Percentiles rank a stretch among this genome's conserved stretches.
Evolutionary conservation across 1,140 invertebrate genomes (phyloP).

Genomic region (Drosophila neocordata): DNA sequence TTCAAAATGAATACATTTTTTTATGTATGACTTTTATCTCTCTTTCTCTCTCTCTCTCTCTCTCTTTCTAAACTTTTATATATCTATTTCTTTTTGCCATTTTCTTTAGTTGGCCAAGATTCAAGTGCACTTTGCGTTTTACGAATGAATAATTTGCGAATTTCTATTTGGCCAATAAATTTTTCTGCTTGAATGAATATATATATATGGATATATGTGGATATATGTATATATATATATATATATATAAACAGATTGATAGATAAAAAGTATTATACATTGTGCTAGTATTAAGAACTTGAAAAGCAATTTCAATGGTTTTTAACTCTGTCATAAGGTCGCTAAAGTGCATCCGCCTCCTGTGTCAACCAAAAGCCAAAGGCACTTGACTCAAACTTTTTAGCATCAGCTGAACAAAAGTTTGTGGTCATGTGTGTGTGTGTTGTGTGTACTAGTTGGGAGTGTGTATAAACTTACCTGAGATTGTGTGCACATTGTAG

Average conservation of each 20-base stretch:
- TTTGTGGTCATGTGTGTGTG: constrained; percentile 10
- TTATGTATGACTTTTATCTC: constrained; percentile 15
- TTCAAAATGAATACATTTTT: constrained; percentile 10
- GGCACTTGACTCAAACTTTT: constrained; percentile 59
- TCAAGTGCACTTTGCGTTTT: constrained; percentile 42
- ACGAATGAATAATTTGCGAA: constrained; percentile 33
- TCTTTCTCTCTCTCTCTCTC: constrained; percentile 26
- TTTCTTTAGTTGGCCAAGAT: neutral
- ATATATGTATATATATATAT: too few relatives aligned
- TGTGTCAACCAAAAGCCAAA: constrained; percentile 17
- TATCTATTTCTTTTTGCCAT: too few relatives aligned
- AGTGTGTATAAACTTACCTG: constrained; percentile 65
- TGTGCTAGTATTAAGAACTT: constrained; percentile 29
- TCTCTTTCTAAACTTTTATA: too few relatives aligned
- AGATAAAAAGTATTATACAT: neutral
- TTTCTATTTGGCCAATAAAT: constrained; percentile 46
- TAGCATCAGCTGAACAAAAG: constrained; percentile 10
- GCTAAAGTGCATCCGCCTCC: constrained; percentile 57
- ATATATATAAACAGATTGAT: constrained; percentile 8
- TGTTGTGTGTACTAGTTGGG: constrained; percentile 7
- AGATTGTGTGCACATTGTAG: constrained; percentile 71
- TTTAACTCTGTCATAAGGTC: constrained; percentile 48
- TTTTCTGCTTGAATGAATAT: constrained; percentile 35
- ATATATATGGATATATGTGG: too few relatives aligned
- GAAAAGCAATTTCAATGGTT: constrained; percentile 65